Conservation (phyloP, 2,888 invertebrate species). For the Drosophila incognita region DNA sequence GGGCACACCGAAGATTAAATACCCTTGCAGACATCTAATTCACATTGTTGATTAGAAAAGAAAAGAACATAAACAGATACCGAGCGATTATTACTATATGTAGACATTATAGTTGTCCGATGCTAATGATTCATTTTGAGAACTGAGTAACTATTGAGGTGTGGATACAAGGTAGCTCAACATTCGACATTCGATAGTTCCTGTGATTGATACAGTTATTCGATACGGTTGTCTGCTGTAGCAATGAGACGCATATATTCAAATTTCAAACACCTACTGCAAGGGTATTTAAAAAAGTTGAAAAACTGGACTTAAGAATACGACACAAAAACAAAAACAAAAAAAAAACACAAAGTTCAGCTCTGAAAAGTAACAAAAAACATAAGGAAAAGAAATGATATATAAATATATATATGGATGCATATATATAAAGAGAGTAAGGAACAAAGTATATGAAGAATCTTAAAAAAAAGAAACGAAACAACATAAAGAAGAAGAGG, state of each 20-base stretch:
- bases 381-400: neutral
- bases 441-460: conserved; percentile 23
- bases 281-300: neutral
- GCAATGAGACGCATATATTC: neutral
- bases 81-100: neutral
- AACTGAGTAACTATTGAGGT: neutral
- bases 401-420: conserved; percentile 2
- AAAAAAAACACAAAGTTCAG: conserved; percentile 1
- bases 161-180: neutral
- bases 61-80: neutral
- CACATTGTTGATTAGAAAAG: neutral
- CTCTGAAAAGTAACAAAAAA: conserved; percentile 13
- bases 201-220: neutral
- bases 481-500: conserved; percentile 13
- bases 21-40: neutral
- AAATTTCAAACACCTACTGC: neutral
- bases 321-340: neutral
- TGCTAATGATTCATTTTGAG: neutral
- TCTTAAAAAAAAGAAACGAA: conserved; percentile 29
- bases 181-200: neutral
- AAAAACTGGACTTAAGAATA: neutral
- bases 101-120: neutral
- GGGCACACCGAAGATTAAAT: neutral
- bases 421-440: conserved; percentile 9
- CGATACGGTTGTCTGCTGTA: conserved; percentile 3